Conservation (phyloP, 2,888 invertebrate genomes). For the Pollenia amentaria region DNA sequence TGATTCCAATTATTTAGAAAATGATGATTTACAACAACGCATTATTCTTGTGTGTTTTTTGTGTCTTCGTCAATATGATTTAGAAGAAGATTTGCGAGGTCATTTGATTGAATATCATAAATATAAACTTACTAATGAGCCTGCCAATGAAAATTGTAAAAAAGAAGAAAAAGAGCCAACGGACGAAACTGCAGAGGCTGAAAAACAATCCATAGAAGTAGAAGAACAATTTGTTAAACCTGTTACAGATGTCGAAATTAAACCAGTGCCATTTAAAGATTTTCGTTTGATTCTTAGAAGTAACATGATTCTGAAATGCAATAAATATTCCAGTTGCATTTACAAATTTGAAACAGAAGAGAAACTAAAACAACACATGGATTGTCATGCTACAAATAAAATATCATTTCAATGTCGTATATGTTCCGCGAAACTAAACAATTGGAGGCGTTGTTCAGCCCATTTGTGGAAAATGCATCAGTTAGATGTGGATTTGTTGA, state of each 20-base stretch:
- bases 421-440: slow-evolving; percentile 85
- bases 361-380: slow-evolving; percentile 85
- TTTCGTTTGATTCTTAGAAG: slow-evolving; percentile 80
- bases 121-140: slow-evolving; percentile 70
- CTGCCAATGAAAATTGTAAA: neutral
- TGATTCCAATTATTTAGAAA: slow-evolving; percentile 42
- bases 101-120: slow-evolving; percentile 83
- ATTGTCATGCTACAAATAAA: slow-evolving; percentile 84
- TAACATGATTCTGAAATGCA: slow-evolving; percentile 60
- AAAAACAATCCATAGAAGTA: slow-evolving; percentile 18
- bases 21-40: slow-evolving; percentile 49
- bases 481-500: slow-evolving; percentile 86
- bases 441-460: slow-evolving; percentile 88
- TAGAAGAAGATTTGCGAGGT: slow-evolving; percentile 80
- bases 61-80: slow-evolving; percentile 75
- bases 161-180: neutral
- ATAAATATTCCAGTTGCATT: slow-evolving; percentile 82
- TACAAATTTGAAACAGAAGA: slow-evolving; percentile 85
- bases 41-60: slow-evolving; percentile 78
- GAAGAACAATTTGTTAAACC: neutral
- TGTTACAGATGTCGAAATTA: slow-evolving; percentile 71
- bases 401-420: slow-evolving; percentile 85
- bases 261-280: slow-evolving; percentile 82
- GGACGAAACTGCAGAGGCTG: slow-evolving; percentile 37
- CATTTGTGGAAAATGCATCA: slow-evolving; percentile 90